A percentile compares a stretch with the other conserved stretches of the same genome.
These are phyloP conservation scores for Callipepla squamata DNA, from an alignment of 2,113 vertebrate genomes.

Conservation along the genomic window DNA sequence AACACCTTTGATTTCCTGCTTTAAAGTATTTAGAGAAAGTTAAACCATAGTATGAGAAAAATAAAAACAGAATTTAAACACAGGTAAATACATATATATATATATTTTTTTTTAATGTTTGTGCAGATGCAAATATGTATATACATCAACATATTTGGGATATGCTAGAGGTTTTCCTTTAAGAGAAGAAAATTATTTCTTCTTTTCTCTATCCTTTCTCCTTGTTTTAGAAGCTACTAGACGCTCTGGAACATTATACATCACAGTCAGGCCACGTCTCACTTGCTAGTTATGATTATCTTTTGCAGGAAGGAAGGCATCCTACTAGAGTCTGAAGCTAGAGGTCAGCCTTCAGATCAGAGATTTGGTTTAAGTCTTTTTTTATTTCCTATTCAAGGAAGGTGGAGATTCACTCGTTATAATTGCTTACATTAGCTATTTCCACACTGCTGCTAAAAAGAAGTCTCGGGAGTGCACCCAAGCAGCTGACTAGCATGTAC, in stretches of 20 bases:
- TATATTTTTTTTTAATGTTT: background rate
- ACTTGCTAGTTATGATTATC: constrained; percentile 16
- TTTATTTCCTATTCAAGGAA: background rate
- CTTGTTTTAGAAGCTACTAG: background rate
- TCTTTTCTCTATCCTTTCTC: background rate
- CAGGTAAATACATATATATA: background rate
- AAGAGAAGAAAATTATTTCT: background rate
- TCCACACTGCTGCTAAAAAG: background rate
- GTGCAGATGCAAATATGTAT: background rate
- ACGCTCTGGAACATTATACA: background rate
- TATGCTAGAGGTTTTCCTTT: background rate
- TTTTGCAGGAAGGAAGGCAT: background rate
- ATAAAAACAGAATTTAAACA: background rate
- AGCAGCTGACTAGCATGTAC: constrained; percentile 5
- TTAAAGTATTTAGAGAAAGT: background rate
- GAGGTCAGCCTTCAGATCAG: constrained; percentile 54
- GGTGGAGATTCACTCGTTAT: background rate
- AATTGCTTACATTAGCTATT: constrained; percentile 39
- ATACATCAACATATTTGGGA: background rate
- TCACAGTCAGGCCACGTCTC: constrained; percentile 34
- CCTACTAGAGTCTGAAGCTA: background rate
- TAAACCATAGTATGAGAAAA: background rate
- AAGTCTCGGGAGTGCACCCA: background rate
- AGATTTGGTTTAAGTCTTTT: background rate
- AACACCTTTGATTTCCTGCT: background rate